Evolutionary conservation across 2,797 vertebrate genomes (phyloP).

Genomic region (Phalloptychus januarius): DNA sequence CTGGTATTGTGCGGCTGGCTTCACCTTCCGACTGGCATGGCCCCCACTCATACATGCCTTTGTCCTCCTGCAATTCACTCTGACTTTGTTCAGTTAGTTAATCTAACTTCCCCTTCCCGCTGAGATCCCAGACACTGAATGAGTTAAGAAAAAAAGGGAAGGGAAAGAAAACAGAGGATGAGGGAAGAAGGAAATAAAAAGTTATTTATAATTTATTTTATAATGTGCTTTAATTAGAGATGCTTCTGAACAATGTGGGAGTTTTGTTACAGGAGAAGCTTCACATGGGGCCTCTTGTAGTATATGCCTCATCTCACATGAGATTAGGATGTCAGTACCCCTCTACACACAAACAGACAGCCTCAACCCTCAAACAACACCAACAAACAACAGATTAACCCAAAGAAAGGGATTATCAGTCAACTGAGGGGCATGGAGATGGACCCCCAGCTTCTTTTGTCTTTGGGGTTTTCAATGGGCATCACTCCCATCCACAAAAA

Average conservation of each 20-base stretch:
- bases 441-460: conserved; percentile 66
- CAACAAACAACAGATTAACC: conserved; percentile 74
- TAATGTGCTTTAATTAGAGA: conserved; percentile 14
- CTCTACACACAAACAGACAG: conserved; percentile 34
- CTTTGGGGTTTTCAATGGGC: conserved; percentile 62
- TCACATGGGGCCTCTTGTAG: conserved; percentile 19
- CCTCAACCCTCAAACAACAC: conserved; percentile 44
- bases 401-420: conserved; percentile 73
- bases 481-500: conserved; percentile 57
- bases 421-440: conserved; percentile 59
- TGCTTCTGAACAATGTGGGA: conserved; percentile 20
- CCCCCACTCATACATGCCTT: conserved; percentile 82
- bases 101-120: conserved; percentile 91
- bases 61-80: conserved; percentile 86
- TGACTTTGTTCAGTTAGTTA: conserved; percentile 94
- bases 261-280: conserved; percentile 21
- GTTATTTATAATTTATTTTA: conserved; percentile 4
- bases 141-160: conserved; percentile 35
- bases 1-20: conserved; percentile 88
- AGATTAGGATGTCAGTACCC: conserved; percentile 56
- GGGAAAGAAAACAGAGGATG: conserved; percentile 21
- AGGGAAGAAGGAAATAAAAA: conserved; percentile 26
- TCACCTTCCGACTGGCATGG: conserved; percentile 85
- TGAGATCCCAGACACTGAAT: conserved; percentile 71
- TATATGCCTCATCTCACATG: conserved; percentile 40